phyloP scores from a whole-genome alignment of 2,113 vertebrate species.

The Psittacula cyanocephala region DNA sequence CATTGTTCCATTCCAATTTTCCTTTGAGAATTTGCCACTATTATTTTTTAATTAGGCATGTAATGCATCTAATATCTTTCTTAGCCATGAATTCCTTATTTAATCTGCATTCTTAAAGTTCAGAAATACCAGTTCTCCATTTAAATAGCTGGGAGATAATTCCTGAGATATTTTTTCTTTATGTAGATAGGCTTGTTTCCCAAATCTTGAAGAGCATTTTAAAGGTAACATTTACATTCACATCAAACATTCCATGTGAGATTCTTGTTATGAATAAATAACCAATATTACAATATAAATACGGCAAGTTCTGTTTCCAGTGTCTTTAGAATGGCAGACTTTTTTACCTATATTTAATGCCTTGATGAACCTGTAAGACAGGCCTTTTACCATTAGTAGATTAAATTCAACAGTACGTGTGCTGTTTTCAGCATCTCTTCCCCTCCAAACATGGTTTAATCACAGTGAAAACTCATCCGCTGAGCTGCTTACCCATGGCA shows the following conservation, averaged over 20 bases:
- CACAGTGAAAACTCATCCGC: background rate
- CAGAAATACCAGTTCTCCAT: background rate
- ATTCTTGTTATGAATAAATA: background rate
- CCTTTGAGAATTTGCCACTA: constrained; percentile 49
- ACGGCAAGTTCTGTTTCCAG: background rate
- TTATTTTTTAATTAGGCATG: constrained; percentile 61
- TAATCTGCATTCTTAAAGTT: background rate
- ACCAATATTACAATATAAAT: background rate
- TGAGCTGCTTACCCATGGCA: background rate
- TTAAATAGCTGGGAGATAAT: background rate
- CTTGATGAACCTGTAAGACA: background rate
- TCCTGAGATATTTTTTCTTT: background rate
- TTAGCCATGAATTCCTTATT: background rate
- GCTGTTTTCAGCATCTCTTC: background rate
- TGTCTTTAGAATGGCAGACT: background rate
- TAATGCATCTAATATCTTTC: constrained; percentile 32
- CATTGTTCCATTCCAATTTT: constrained; percentile 35
- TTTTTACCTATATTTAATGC: background rate
- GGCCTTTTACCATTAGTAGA: background rate
- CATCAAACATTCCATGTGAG: background rate
- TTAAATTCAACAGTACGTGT: background rate
- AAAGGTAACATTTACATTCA: background rate
- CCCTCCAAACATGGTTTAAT: background rate
- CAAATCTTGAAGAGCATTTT: background rate
- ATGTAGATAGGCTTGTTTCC: background rate